A percentile compares a stretch with the other conserved stretches of the same genome.
Conservation (phyloP, 1,140 invertebrate genomes). For the Papilio aristodemus region DNA sequence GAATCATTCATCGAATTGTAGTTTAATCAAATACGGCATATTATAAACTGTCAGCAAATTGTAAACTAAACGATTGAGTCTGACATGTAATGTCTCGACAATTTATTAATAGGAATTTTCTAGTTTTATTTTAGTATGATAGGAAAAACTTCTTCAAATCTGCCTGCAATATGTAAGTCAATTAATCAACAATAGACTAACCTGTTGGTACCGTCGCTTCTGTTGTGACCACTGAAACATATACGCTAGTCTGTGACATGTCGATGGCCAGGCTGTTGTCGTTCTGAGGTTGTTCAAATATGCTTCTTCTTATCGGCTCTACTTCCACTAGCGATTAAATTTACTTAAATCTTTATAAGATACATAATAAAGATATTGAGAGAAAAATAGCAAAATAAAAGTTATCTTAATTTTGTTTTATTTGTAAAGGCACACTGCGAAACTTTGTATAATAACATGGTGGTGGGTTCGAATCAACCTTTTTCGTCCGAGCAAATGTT, state of each 20-base stretch:
- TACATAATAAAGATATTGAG: background rate
- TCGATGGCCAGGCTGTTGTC: slow-evolving; percentile 58
- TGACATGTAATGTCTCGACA: too few relatives aligned
- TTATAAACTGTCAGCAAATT: too few relatives aligned
- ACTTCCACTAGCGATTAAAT: slow-evolving; percentile 37
- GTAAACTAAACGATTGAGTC: too few relatives aligned
- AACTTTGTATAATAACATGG: too few relatives aligned
- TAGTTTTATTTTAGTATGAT: background rate
- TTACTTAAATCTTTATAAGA: slow-evolving; percentile 10
- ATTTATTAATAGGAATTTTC: background rate
- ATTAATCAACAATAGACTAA: background rate
- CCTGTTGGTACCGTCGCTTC: background rate
- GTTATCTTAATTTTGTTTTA: too few relatives aligned
- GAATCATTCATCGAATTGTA: too few relatives aligned
- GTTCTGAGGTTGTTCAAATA: slow-evolving; percentile 31
- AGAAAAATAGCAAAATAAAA: background rate
- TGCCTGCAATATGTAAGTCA: background rate
- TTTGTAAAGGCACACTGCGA: too few relatives aligned
- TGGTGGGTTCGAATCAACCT: too few relatives aligned
- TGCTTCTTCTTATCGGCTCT: slow-evolving; percentile 36
- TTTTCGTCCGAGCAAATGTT: too few relatives aligned
- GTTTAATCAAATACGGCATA: too few relatives aligned
- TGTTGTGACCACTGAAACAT: background rate
- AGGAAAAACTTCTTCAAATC: too few relatives aligned
- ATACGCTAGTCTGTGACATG: slow-evolving; percentile 26